A percentile compares a stretch with the other conserved stretches of the same genome.
Conservation (phyloP, 2,113 vertebrate species). For the Dasyprocta punctata region DNA sequence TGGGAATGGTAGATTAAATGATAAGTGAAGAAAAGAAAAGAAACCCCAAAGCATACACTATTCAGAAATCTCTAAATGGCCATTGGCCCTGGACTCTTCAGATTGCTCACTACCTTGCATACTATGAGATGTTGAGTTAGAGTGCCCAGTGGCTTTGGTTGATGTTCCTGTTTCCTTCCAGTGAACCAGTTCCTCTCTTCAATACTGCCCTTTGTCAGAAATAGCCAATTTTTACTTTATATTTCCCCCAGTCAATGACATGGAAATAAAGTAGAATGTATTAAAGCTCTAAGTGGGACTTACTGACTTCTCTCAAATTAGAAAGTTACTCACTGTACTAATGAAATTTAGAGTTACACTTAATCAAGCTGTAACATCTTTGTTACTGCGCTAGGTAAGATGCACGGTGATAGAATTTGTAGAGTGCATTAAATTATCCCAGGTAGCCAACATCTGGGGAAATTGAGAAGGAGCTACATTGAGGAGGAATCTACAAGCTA, state of each 20-base stretch:
- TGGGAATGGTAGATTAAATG: not conserved
- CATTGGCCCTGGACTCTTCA: not conserved
- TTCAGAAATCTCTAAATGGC: not conserved
- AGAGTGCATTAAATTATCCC: conserved; percentile 18
- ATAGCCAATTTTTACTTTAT: conserved; percentile 16
- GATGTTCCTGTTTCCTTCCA: not conserved
- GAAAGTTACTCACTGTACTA: conserved; percentile 45
- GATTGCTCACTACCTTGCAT: not conserved
- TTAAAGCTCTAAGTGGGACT: conserved; percentile 23
- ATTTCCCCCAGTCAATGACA: not conserved
- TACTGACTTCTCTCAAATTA: conserved; percentile 59
- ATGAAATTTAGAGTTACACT: conserved; percentile 36
- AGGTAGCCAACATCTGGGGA: not conserved
- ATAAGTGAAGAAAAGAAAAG: not conserved
- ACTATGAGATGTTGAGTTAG: not conserved
- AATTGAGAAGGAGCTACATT: not conserved
- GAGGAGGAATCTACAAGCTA: not conserved
- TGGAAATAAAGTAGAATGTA: conserved; percentile 53
- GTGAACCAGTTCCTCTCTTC: not conserved
- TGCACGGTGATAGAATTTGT: not conserved
- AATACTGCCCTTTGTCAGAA: not conserved
- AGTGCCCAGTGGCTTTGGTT: conserved; percentile 3
- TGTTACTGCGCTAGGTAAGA: not conserved
- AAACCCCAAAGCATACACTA: not conserved
- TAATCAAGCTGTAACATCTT: conserved; percentile 10